Evolutionary conservation across 2,888 invertebrate species (phyloP).

Genomic region (Homarus gammarus): DNA sequence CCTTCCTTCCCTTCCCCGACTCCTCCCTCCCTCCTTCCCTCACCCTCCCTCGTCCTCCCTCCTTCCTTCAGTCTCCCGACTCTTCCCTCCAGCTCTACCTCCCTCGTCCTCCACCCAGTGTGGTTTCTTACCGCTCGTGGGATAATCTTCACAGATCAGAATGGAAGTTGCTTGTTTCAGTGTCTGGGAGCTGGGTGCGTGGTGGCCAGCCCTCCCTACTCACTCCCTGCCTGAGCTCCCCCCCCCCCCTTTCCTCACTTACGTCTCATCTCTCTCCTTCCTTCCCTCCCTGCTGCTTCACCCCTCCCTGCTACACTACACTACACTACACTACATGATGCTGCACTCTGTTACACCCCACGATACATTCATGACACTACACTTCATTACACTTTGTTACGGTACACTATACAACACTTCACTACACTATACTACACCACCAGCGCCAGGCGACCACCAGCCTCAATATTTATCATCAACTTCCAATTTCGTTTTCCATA

Average conservation of each 20-base stretch:
- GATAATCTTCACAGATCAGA: slow-evolving; percentile 25
- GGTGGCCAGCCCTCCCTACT: neutral
- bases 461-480: no score
- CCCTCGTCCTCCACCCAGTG: neutral
- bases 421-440: no score
- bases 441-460: no score
- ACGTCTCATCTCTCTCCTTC: no score
- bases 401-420: no score
- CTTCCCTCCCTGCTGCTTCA: neutral
- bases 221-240: neutral
- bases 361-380: no score
- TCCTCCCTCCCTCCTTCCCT: slow-evolving; percentile 70
- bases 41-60: slow-evolving; percentile 76
- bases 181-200: neutral
- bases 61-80: slow-evolving; percentile 76
- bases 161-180: slow-evolving; percentile 21
- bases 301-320: neutral
- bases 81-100: neutral
- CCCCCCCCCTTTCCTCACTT: neutral
- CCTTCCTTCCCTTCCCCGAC: no score
- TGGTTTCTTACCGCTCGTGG: neutral
- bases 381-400: no score
- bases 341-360: no score
- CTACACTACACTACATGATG: neutral
- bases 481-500: no score